A percentile compares a stretch with the other conserved stretches of the same genome.
phyloP scores from a whole-genome alignment of 2,113 vertebrate species.

The Aptenodytes forsteri region DNA sequence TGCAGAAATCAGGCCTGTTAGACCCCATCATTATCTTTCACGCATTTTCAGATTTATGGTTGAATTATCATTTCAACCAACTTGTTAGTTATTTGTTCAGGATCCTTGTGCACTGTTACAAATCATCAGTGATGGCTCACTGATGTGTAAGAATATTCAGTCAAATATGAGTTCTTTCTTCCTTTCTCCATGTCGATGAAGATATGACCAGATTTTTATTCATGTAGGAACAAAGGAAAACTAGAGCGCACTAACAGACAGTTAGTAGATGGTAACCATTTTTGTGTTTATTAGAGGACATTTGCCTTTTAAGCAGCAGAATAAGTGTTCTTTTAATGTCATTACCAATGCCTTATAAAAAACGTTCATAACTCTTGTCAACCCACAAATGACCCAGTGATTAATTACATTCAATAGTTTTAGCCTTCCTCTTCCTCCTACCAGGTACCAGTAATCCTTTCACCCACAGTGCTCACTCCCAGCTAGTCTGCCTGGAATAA shows the following conservation, averaged over 20 bases:
- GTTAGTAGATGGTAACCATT: not conserved
- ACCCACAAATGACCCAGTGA: slow-evolving; percentile 25
- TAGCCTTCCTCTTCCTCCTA: slow-evolving; percentile 44
- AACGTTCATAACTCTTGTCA: not conserved
- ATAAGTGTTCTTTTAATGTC: not conserved
- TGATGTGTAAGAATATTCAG: not conserved
- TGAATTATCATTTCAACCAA: not conserved
- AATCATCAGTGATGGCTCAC: not conserved
- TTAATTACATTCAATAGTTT: not conserved
- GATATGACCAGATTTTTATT: not conserved
- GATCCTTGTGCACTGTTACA: not conserved
- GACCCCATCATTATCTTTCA: not conserved
- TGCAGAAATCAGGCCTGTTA: not conserved
- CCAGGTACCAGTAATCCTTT: slow-evolving; percentile 51
- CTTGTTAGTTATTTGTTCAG: not conserved
- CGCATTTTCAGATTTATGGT: not conserved
- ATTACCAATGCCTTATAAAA: not conserved
- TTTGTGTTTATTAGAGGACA: not conserved
- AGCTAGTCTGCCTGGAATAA: not conserved
- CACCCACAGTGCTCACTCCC: not conserved
- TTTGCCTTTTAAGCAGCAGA: not conserved
- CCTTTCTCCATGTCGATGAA: not conserved
- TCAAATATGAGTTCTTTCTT: not conserved
- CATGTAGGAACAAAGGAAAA: not conserved
- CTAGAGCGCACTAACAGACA: not conserved